Percentiles rank a stretch among this genome's conserved stretches.
Evolutionary conservation across 2,888 invertebrate species (phyloP).

Genomic region (Zootermopsis nevadensis): DNA sequence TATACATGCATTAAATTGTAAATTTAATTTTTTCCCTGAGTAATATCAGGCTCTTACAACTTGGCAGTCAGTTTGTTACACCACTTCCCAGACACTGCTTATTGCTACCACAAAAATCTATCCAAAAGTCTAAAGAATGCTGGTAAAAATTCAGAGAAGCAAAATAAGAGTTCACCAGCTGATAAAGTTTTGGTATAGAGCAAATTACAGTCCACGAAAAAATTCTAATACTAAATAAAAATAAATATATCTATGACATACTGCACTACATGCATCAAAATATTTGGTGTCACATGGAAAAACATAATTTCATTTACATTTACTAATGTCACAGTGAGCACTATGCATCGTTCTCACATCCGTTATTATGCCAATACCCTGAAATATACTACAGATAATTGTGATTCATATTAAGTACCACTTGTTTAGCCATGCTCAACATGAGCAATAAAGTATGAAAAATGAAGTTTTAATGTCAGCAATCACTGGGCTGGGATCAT

Average conservation of each 20-base stretch:
- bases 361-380: background rate
- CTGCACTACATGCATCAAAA: conserved; percentile 8
- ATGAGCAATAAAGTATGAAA: background rate
- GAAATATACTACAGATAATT: background rate
- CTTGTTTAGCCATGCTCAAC: background rate
- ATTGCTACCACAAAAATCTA: background rate
- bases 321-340: background rate
- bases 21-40: background rate
- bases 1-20: background rate
- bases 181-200: background rate
- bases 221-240: background rate
- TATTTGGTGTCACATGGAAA: background rate
- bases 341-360: background rate
- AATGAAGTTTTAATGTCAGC: no score
- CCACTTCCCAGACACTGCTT: background rate
- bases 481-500: no score
- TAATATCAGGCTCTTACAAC: conserved; percentile 8
- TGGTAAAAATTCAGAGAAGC: background rate
- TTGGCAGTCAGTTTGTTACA: no score
- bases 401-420: background rate
- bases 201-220: background rate
- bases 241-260: background rate
- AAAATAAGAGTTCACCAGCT: background rate
- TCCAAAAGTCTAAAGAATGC: background rate
- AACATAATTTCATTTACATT: background rate